phyloP scores from a whole-genome alignment of 2,888 invertebrate species.

The Agrotis ipsilon region DNA sequence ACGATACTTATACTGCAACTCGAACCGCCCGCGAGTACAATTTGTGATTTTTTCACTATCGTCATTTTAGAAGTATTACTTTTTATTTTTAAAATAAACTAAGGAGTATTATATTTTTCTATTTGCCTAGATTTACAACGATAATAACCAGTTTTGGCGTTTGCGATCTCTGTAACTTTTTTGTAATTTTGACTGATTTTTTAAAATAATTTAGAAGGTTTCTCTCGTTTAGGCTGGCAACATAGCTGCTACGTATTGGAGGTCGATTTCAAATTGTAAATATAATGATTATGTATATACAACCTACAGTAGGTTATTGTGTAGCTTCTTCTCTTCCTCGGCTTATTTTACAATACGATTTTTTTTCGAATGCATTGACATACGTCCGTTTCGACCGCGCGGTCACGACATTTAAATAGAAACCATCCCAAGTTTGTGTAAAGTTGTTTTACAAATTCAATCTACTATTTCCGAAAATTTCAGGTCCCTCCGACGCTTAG shows the following conservation, averaged over 20 bases:
- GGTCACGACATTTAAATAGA: too few relatives aligned
- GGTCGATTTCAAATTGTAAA: slow-evolving; percentile 69
- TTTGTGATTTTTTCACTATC: slow-evolving; percentile 65
- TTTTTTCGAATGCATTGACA: slow-evolving; percentile 1
- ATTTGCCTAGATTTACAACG: slow-evolving; percentile 76
- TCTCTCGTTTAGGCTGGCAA: slow-evolving; percentile 60
- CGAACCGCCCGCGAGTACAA: slow-evolving; percentile 52
- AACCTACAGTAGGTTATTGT: slow-evolving; percentile 28
- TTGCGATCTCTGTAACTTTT: slow-evolving; percentile 76
- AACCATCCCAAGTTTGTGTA: too few relatives aligned
- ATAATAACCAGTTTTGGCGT: slow-evolving; percentile 69
- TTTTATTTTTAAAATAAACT: slow-evolving; percentile 62
- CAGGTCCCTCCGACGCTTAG: too few relatives aligned
- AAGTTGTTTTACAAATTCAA: too few relatives aligned
- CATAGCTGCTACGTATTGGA: slow-evolving; percentile 63
- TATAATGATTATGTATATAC: slow-evolving; percentile 73
- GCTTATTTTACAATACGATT: slow-evolving; percentile 25
- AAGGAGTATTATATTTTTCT: slow-evolving; percentile 77
- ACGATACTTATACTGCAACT: slow-evolving; percentile 8
- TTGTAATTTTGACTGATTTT: slow-evolving; percentile 84
- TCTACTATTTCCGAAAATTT: too few relatives aligned
- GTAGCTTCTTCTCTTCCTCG: slow-evolving; percentile 26
- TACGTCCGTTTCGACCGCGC: too few relatives aligned
- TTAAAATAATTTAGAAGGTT: slow-evolving; percentile 60
- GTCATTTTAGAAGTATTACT: slow-evolving; percentile 71